Conservation (phyloP, 2,113 vertebrate genomes). For the Hippopotamus amphibius region DNA sequence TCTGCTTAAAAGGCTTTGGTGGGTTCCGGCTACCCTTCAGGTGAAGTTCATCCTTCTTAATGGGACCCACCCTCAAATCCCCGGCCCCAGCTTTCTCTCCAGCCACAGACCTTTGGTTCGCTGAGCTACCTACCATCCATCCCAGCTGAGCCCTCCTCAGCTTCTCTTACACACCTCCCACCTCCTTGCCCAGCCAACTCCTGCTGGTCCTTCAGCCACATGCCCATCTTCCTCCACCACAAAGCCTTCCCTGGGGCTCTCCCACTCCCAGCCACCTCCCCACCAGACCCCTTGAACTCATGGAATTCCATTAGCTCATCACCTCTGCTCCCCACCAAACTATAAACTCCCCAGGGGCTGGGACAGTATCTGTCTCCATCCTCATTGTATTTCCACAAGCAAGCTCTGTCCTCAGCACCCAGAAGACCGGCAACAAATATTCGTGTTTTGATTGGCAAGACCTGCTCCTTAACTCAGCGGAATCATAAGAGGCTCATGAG, state of each 20-base stretch:
- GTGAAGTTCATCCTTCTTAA: background rate
- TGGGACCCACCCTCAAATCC: background rate
- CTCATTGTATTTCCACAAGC: background rate
- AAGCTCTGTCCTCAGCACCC: too few relatives aligned
- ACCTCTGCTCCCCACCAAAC: background rate
- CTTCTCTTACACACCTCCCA: too few relatives aligned
- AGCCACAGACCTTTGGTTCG: background rate
- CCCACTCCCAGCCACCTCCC: background rate
- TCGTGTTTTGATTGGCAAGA: background rate
- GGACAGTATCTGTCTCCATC: background rate
- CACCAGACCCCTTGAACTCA: background rate
- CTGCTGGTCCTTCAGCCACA: background rate
- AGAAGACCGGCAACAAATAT: background rate
- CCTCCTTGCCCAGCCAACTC: background rate
- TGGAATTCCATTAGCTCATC: background rate
- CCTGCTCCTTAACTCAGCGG: background rate
- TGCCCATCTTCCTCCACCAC: background rate
- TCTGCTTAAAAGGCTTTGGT: background rate
- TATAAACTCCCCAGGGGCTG: background rate
- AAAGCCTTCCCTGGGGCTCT: background rate
- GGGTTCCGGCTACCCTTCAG: background rate
- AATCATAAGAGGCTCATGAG: background rate
- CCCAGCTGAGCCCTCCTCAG: background rate
- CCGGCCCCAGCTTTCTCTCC: background rate
- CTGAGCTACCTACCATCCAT: rapidly evolving